Percentiles rank a stretch among this genome's conserved stretches.
Evolutionary conservation across 1,140 invertebrate species (phyloP).

Genomic region (Venturia canescens): DNA sequence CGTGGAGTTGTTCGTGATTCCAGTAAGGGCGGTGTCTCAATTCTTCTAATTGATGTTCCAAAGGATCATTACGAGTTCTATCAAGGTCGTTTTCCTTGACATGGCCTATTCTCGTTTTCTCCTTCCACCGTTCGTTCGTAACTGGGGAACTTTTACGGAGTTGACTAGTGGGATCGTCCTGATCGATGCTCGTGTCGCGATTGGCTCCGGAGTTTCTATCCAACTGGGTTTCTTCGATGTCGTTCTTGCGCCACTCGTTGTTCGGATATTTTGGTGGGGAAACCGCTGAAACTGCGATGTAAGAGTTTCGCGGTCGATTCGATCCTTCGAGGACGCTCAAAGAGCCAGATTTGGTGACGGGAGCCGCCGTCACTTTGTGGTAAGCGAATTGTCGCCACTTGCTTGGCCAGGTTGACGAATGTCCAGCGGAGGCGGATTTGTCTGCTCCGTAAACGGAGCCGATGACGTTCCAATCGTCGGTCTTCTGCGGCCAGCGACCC

Average conservation of each 20-base stretch:
- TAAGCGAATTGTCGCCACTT: slow-evolving; percentile 74
- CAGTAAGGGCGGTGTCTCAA: slow-evolving; percentile 57
- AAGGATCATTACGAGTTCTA: slow-evolving; percentile 56
- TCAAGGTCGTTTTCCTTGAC: slow-evolving; percentile 47
- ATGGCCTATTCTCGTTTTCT: slow-evolving; percentile 28
- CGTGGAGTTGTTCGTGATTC: slow-evolving; percentile 40
- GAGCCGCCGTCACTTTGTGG: slow-evolving; percentile 67
- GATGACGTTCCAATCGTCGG: slow-evolving; percentile 60
- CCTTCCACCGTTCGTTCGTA: slow-evolving; percentile 58
- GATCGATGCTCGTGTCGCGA: slow-evolving; percentile 50
- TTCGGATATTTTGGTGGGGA: slow-evolving; percentile 63
- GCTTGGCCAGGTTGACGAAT: slow-evolving; percentile 61
- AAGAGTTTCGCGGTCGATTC: slow-evolving; percentile 65
- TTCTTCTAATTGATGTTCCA: slow-evolving; percentile 69
- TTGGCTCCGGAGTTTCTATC: slow-evolving; percentile 17
- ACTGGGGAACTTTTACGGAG: slow-evolving; percentile 50
- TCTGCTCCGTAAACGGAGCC: slow-evolving; percentile 52
- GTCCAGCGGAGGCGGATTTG: slow-evolving; percentile 51
- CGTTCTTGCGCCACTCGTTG: slow-evolving; percentile 70
- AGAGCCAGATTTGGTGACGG: slow-evolving; percentile 62
- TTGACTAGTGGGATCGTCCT: slow-evolving; percentile 60
- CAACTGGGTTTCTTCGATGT: slow-evolving; percentile 61
- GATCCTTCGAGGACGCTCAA: slow-evolving; percentile 56
- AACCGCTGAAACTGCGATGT: slow-evolving; percentile 70
- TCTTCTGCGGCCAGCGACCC: slow-evolving; percentile 58